Evolutionary conservation across 2,113 vertebrate species (phyloP), one percentile per base, ranked within the genome.

Genomic region (Perca fluviatilis): DNA sequence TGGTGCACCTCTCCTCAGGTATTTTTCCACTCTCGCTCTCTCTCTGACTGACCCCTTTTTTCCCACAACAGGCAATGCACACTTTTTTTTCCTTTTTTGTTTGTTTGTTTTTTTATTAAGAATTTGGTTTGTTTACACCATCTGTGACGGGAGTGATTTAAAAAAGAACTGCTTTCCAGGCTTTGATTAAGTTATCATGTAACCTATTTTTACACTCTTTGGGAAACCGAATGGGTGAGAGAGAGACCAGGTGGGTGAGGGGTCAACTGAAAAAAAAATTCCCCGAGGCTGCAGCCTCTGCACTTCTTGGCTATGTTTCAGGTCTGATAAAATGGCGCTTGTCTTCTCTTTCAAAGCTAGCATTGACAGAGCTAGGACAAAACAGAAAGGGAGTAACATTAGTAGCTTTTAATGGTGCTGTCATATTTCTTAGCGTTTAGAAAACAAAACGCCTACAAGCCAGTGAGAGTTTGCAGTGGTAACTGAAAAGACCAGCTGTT

Each of bases 251-350:
- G 81, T 86, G 91, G 85, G 67, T 77, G 25, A 77, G 58, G 82
- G 86, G 86, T 77, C 13, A 56, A 83, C 53, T 5, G 66, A 65
- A 80, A 56, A 36, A 10, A 72, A 74, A 71, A 49, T 56, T 82
- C 63, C 56, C 69, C 10, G 23, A 83, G 67, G 84, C 83, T 74
- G 86, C 68, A 83, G 86, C 90, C 64, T 94, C 88, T 84, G 73
- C 89, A 93, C 93, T 95, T 58, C 88, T 93, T 96, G 93, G 95
- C 95, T 93, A 66, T 72, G 7, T 85, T 95, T 96, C 95, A 95
- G 92, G 68, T 93, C 88, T 94, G 95, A 95, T 96, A 95, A 96
- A 96, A 96, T 96, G 95, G 95, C 89, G 86, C 92, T 95, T 78
- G 84, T 47, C 33, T 91, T 90, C 90, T 87, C 70, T 88, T 33